Base-by-base conservation (phyloP, 2,797 vertebrate genomes). In the Babyrousa celebensis region DNA sequence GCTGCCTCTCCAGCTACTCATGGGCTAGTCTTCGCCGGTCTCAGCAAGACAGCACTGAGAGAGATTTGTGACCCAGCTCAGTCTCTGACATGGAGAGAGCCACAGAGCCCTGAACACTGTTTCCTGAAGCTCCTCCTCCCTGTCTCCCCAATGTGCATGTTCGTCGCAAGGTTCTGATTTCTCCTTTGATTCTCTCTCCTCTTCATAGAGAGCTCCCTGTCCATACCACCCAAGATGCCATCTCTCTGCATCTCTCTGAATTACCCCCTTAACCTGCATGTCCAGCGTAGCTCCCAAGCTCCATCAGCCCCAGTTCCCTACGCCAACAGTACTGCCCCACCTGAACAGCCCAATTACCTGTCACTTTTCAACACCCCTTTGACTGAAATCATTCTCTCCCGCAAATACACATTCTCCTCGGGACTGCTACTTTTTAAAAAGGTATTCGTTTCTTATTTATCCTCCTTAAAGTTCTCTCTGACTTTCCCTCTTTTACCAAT, bases 91-190 rank as follows among this genome's bases (percentile, higher is more conserved):
- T 5, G 15, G 2, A 21, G 29, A 89, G 5, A 85, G 10, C 10
- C 18, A 17, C 9, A 20, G 43, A 78, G 12, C 1, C 21, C 16
- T 20, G 25, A 43, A 40, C 48, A 21, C 23, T 12, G 0, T 58
- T 21, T 4, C 23, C 3, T 6, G 40, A 89, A 77, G 21, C 12
- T 56, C 43, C 16, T 36, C 16, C 63, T 91, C 2, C 0, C 56
- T 25, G 1, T 15, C 60, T 62, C 62, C 27, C 40, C 36, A 18
- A 12, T 0, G 2, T 6, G 14, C 43, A 1, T 1, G 2, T 15
- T 36, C 12, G 9, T 20, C 36, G 4, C 1, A 2, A 71, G 5
- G 15, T 15, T 15, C n/a, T n/a, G 4, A 56, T 18, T n/a, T 32
- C 9, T 14, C 8, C 0, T 10, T 17, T 16, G 25, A 23, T 27